A percentile compares a stretch with the other conserved stretches of the same genome.
Evolutionary conservation across 2,888 invertebrate species (phyloP).

Genomic region (Clanis bilineata): DNA sequence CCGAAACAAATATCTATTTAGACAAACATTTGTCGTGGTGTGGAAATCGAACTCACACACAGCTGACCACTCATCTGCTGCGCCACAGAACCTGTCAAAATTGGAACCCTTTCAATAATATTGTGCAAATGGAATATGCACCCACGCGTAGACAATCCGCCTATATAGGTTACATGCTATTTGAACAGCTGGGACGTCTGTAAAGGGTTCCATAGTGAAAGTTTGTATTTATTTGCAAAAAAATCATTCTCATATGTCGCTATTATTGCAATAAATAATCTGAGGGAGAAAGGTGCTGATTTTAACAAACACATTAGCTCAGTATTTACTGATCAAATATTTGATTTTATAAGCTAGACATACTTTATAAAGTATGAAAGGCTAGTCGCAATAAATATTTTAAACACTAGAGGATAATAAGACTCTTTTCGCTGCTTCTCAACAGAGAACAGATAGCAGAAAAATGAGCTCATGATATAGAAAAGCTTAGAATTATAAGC

Average conservation of each 20-base stretch:
- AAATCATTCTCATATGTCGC: conserved; percentile 5
- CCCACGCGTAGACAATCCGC: conserved; percentile 38
- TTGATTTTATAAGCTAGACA: not conserved
- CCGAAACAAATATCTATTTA: too few relatives aligned
- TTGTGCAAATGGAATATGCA: conserved; percentile 37
- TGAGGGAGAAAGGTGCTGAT: conserved; percentile 1
- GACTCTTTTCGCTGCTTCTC: not conserved
- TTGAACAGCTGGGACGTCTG: not conserved
- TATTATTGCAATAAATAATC: conserved; percentile 3
- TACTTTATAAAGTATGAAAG: not conserved
- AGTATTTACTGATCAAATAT: not conserved
- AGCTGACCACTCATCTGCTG: too few relatives aligned
- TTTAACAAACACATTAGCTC: not conserved
- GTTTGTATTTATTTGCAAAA: not conserved
- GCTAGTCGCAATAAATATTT: too few relatives aligned
- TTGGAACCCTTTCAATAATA: conserved; percentile 47
- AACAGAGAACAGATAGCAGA: not conserved
- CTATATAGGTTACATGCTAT: not conserved
- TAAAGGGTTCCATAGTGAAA: conserved; percentile 10
- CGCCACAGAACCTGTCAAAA: conserved; percentile 47
- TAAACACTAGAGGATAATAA: not conserved
- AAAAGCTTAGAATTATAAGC: not conserved
- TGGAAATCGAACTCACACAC: too few relatives aligned
- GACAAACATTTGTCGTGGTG: too few relatives aligned
- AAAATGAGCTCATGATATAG: not conserved